Conservation (phyloP, 1,140 invertebrate species). For the Sarcophaga bullata region DNA sequence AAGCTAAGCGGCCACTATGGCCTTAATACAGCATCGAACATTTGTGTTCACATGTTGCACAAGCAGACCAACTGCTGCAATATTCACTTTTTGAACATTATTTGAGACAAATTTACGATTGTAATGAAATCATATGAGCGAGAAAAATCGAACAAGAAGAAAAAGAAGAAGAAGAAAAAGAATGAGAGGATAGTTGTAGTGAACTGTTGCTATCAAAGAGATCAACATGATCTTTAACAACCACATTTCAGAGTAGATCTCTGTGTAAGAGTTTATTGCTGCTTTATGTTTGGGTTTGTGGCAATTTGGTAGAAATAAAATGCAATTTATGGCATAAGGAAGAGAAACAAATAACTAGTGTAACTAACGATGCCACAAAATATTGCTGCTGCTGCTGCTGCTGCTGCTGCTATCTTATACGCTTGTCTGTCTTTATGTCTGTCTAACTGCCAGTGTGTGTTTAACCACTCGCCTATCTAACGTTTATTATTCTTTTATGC, state of each 20-base stretch:
- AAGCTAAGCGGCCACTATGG: background rate
- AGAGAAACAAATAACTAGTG: background rate
- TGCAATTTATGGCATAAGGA: conserved; percentile 14
- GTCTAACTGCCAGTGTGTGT: too few species aligned
- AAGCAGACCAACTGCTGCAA: background rate
- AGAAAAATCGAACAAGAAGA: background rate
- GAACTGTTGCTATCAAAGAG: background rate
- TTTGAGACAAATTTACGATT: conserved; percentile 24
- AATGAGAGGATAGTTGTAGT: background rate
- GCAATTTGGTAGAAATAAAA: background rate
- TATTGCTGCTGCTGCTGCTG: background rate
- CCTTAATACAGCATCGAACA: background rate
- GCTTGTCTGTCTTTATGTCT: too few species aligned
- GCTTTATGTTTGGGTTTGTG: background rate
- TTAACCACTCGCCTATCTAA: too few species aligned
- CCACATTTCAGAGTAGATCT: background rate
- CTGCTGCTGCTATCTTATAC: background rate
- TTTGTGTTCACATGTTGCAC: background rate
- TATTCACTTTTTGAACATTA: background rate
- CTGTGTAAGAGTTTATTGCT: background rate
- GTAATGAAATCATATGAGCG: background rate
- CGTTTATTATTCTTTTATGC: background rate
- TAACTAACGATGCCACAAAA: conserved; percentile 15
- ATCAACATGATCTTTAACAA: conserved; percentile 26
- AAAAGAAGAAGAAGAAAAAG: background rate